A percentile compares a stretch with the other conserved stretches of the same genome.
phyloP scores from a whole-genome alignment of 2,797 vertebrate species.

The Sebastes kiyomatsui region DNA sequence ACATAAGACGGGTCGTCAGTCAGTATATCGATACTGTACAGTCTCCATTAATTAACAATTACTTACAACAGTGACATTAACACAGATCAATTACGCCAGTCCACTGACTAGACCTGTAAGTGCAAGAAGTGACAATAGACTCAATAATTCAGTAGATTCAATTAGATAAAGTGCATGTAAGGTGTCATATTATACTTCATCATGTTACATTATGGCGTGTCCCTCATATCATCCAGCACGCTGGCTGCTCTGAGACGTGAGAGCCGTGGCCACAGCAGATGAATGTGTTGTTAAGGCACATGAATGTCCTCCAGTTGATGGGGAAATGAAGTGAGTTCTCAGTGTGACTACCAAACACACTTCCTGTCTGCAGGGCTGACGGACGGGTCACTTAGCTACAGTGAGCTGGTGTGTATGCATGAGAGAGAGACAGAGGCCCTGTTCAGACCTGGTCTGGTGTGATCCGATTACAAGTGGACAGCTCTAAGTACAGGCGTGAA shows the following conservation, averaged over 20 bases:
- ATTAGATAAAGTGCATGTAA: slow-evolving; percentile 31
- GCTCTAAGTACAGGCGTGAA: no score
- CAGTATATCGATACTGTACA: not conserved
- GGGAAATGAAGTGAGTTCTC: slow-evolving; percentile 33
- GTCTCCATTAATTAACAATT: slow-evolving; percentile 12
- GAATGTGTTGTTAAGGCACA: slow-evolving; percentile 29
- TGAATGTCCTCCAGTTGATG: slow-evolving; percentile 33
- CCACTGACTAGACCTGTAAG: slow-evolving; percentile 6
- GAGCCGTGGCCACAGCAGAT: not conserved
- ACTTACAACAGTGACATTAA: not conserved
- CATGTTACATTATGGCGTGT: slow-evolving; percentile 18
- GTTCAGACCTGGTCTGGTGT: no score
- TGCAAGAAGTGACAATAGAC: slow-evolving; percentile 5
- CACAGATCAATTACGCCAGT: not conserved
- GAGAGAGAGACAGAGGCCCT: not conserved
- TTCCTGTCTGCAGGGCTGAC: slow-evolving; percentile 19
- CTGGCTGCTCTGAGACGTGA: not conserved
- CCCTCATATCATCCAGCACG: slow-evolving; percentile 2
- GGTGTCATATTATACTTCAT: slow-evolving; percentile 17
- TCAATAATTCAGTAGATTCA: slow-evolving; percentile 41
- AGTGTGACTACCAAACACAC: slow-evolving; percentile 19
- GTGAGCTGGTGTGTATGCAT: not conserved
- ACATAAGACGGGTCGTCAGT: slow-evolving; percentile 1
- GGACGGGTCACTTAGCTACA: slow-evolving; percentile 10
- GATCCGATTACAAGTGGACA: not conserved